phyloP scores from a whole-genome alignment of 2,888 invertebrate species.

The Drosophila anceps region DNA sequence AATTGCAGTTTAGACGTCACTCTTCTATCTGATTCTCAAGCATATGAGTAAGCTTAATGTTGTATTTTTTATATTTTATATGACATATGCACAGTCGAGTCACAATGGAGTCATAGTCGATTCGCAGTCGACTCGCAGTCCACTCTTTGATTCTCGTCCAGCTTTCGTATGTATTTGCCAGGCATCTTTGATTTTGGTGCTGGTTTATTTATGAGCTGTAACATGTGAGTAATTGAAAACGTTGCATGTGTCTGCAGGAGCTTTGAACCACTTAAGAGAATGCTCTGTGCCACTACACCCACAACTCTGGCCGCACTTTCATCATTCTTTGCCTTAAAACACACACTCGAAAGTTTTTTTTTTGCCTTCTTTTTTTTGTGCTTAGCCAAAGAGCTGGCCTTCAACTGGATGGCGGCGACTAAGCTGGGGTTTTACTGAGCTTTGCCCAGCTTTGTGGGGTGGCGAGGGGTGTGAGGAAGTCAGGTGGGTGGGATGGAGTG shows the following conservation, averaged over 20 bases:
- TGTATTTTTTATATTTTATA: neutral
- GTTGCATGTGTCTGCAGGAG: conserved; percentile 19
- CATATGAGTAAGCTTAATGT: fast-evolving
- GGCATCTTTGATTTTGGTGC: conserved; percentile 7
- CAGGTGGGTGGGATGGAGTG: neutral
- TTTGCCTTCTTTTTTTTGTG: neutral
- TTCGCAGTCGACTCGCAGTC: neutral
- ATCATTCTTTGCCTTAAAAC: neutral
- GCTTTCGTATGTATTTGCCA: neutral
- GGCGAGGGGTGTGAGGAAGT: neutral
- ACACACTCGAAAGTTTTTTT: conserved; percentile 1
- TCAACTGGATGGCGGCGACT: conserved; percentile 28
- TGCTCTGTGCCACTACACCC: neutral
- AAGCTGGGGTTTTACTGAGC: conserved; percentile 30
- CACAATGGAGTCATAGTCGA: neutral
- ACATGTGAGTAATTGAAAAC: conserved; percentile 31
- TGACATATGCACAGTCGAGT: neutral
- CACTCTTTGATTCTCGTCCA: neutral
- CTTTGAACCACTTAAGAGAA: conserved; percentile 23
- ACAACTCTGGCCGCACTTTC: neutral
- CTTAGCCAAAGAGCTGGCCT: conserved; percentile 40
- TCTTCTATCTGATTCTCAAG: neutral
- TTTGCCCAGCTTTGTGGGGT: conserved; percentile 17
- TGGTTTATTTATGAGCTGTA: conserved; percentile 25
- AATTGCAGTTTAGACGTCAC: neutral